Conservation (phyloP, 92 coral and sea anemone species). For the Epizoanthus scotinus region DNA sequence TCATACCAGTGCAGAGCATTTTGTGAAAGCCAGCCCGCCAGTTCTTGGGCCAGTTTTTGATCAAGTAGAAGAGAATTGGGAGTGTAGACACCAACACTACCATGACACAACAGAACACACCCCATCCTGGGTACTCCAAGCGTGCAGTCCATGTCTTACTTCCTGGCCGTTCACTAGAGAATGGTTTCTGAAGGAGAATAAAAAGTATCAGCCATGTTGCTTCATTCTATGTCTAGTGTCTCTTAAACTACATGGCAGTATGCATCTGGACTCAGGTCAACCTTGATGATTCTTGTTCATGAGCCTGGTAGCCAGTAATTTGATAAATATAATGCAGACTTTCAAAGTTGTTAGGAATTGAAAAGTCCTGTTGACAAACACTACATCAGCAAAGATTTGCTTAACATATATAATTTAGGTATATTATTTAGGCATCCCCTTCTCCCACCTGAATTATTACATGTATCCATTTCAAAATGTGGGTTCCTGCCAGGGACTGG, state of each 20-base stretch:
- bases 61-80: slow-evolving; percentile 81
- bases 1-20: slow-evolving; percentile 80
- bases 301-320: too few species aligned
- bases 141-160: slow-evolving; percentile 58
- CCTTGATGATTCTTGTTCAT: too few species aligned
- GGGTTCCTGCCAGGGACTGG: too few species aligned
- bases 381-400: too few species aligned
- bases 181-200: slow-evolving; percentile 67
- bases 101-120: slow-evolving; percentile 66
- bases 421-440: too few species aligned
- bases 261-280: too few species aligned
- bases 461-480: too few species aligned
- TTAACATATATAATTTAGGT: too few species aligned
- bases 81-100: slow-evolving; percentile 86
- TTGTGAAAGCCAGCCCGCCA: slow-evolving; percentile 91
- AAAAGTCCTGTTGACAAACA: too few species aligned
- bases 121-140: slow-evolving; percentile 87
- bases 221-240: not conserved
- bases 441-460: too few species aligned
- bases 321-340: too few species aligned
- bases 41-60: slow-evolving; percentile 97
- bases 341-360: too few species aligned
- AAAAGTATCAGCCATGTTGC: not conserved
- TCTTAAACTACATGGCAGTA: not conserved
- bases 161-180: slow-evolving; percentile 69